Evolutionary conservation across 2,888 invertebrate genomes (phyloP).

Genomic region (Agrochola lota): DNA sequence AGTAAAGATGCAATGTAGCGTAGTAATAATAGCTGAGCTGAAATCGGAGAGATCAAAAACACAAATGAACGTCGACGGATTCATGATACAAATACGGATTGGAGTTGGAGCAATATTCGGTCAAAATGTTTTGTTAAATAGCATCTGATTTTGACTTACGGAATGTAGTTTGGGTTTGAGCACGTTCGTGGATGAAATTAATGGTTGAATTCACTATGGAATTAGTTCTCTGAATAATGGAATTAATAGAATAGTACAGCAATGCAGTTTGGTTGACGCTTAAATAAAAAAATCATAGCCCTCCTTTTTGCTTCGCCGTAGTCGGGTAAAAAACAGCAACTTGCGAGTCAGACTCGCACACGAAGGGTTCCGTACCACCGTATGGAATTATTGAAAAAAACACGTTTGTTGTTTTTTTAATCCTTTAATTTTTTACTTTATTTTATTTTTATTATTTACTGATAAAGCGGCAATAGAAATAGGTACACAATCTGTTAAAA

Average conservation of each 20-base stretch:
- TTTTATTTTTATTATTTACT: too few species aligned
- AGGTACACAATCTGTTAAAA: too few species aligned
- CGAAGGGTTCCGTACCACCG: too few species aligned
- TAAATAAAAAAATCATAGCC: neutral
- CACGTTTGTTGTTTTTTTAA: too few species aligned
- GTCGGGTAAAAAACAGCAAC: too few species aligned
- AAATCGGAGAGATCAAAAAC: conserved; percentile 37
- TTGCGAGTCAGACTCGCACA: too few species aligned
- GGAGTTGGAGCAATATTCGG: conserved; percentile 14
- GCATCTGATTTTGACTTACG: neutral
- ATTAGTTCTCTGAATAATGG: neutral
- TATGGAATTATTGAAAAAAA: too few species aligned
- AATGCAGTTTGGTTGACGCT: too few species aligned
- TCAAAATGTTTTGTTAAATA: conserved; percentile 4
- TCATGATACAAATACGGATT: conserved; percentile 24
- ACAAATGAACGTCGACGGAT: conserved; percentile 43
- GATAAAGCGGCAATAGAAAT: too few species aligned
- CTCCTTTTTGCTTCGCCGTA: too few species aligned
- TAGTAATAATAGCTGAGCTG: conserved; percentile 26
- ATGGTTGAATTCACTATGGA: neutral
- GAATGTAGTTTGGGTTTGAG: neutral
- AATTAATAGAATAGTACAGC: neutral
- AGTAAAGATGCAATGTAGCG: conserved; percentile 10
- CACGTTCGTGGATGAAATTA: neutral
- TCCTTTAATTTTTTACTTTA: too few species aligned